Evolutionary conservation across 2,113 vertebrate genomes (phyloP), one percentile per base, ranked within the genome.

Genomic region (Vanacampus margaritifer): DNA sequence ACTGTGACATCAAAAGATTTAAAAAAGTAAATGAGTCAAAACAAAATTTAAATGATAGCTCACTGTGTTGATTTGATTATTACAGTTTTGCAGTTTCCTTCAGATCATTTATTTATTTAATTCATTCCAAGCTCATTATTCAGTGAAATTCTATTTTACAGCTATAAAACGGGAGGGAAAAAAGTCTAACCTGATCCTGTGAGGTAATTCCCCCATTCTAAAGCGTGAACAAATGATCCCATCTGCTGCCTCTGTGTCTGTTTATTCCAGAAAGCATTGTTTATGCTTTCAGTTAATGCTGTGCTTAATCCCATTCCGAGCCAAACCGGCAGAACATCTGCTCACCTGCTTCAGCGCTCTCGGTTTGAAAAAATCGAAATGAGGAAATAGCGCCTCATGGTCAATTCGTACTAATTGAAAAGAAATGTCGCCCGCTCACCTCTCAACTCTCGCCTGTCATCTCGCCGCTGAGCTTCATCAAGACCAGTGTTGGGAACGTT

Each of bases 271-370:
- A 56, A 73, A 10, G n/a, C 60, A 59, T 77, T 81, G 82, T 84
- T 83, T 78, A 78, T 76, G 53, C 64, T 16, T 5, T 59, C 65
- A 77, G 76, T 83, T 87, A 80, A 85, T 81, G 84, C 75, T 81
- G 70, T 51, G 26, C 74, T 57, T 45, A 54, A 75, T 84, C 54
- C 16, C 83, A 62, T 83, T 76, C 65, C 68, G 50, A 62, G 67
- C 74, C 54, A 32, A 59, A 63, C 0, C 54, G 11, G 14, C 24
- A 28, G 54, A 64, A 75, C 84, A 81, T 73, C 75, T 74, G 80
- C 71, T 84, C 77, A 82, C 73, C 77, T 77, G 73, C 66, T 54
- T 68, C 58, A 63, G 28, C 26, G 12, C 75, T 8, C 28, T 66
- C 43, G 66, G 65, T 32, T 39, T 23, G 8, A 43, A 24, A 45